Percentiles rank a stretch among this genome's conserved stretches.
These are phyloP conservation scores for Apogon hyalosoma DNA, from an alignment of 2,797 vertebrate species.

Conservation along the genomic window DNA sequence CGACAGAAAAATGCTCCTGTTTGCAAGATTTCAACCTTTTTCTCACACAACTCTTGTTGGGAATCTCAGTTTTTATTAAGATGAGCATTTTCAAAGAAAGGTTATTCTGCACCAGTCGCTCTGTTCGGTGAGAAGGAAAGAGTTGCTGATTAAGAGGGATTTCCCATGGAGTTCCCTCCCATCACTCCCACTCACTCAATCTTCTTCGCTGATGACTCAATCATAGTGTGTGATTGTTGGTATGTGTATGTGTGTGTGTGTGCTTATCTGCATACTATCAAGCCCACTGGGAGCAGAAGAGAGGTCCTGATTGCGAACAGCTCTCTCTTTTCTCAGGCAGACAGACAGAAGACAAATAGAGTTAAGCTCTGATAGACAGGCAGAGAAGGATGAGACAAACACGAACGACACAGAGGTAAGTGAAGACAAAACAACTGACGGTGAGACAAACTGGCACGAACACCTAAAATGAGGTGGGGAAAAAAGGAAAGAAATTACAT, in stretches of 20 bases:
- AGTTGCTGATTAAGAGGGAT: constrained; percentile 60
- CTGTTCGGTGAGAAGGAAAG: constrained; percentile 8
- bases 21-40: neutral
- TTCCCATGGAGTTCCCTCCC: constrained; percentile 72
- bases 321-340: constrained; percentile 50
- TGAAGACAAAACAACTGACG: constrained; percentile 26
- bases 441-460: constrained; percentile 31
- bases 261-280: constrained; percentile 53
- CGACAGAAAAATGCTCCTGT: too few relatives aligned
- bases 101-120: neutral
- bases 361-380: constrained; percentile 66
- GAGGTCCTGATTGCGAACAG: constrained; percentile 65
- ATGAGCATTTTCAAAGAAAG: neutral
- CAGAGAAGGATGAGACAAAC: constrained; percentile 47
- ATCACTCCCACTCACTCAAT: constrained; percentile 60
- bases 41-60: neutral
- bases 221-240: constrained; percentile 52
- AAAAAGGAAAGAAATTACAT: neutral
- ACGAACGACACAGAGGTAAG: constrained; percentile 39
- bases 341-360: constrained; percentile 61
- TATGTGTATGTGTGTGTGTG: constrained; percentile 19
- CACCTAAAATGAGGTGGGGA: constrained; percentile 16
- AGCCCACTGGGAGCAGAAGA: constrained; percentile 55
- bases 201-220: constrained; percentile 66
- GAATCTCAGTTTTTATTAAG: neutral